Evolutionary conservation across 2,888 invertebrate species (phyloP).

Genomic region (Limulus polyphemus): DNA sequence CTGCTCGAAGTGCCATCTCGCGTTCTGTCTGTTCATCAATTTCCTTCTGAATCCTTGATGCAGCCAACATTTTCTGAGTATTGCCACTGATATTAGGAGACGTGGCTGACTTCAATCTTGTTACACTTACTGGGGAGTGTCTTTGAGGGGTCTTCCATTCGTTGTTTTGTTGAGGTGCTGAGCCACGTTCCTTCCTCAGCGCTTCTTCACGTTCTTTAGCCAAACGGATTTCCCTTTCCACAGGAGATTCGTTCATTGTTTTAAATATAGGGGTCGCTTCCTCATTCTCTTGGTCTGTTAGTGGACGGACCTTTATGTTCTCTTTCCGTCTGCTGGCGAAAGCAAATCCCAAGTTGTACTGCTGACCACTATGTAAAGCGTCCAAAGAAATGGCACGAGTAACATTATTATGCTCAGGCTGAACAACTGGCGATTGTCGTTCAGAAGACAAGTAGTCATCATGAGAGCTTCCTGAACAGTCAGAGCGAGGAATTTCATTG

Average conservation of each 20-base stretch:
- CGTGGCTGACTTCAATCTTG: too few relatives aligned
- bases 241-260: conserved; percentile 38
- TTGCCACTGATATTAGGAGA: not conserved
- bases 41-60: conserved; percentile 68
- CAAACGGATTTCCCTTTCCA: conserved; percentile 43
- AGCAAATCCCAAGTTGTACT: conserved; percentile 13
- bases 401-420: not conserved
- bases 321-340: conserved; percentile 16
- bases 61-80: conserved; percentile 26
- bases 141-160: too few relatives aligned
- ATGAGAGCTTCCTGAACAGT: not conserved
- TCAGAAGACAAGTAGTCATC: not conserved
- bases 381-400: conserved; percentile 1
- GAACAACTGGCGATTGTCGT: not conserved
- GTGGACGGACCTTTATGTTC: conserved; percentile 1
- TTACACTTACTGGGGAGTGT: too few relatives aligned
- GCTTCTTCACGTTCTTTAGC: conserved; percentile 43
- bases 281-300: conserved; percentile 5
- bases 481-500: not conserved
- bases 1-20: conserved; percentile 63
- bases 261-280: conserved; percentile 9
- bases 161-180: conserved; percentile 2
- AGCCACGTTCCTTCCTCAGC: conserved; percentile 10
- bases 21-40: conserved; percentile 72
- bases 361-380: conserved; percentile 5